A percentile compares a stretch with the other conserved stretches of the same genome.
phyloP scores from a whole-genome alignment of 2,113 vertebrate genomes.

The Cyprichromis sp. region DNA sequence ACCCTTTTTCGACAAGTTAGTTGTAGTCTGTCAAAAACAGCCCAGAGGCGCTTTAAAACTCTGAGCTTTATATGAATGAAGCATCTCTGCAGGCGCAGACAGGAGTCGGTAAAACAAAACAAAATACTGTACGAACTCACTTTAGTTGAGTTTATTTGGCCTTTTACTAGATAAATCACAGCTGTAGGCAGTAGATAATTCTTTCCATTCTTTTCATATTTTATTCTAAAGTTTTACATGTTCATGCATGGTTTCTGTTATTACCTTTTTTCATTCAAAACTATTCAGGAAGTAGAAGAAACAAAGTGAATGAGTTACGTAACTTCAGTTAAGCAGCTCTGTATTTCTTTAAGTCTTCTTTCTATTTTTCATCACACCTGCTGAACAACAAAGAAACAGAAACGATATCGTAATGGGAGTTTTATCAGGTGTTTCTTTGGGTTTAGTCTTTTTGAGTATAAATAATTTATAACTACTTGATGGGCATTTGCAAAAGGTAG shows the following conservation, averaged over 20 bases:
- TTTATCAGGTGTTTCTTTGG: background rate
- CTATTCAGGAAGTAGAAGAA: background rate
- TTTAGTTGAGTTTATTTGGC: background rate
- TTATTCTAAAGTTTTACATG: background rate
- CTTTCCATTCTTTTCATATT: background rate
- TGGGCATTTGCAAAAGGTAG: background rate
- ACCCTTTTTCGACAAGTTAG: background rate
- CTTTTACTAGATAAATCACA: background rate
- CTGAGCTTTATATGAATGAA: background rate
- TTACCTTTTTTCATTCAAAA: background rate
- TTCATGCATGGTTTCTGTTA: background rate
- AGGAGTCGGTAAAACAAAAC: background rate
- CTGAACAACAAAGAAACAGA: background rate
- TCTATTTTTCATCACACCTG: background rate
- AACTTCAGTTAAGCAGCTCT: background rate
- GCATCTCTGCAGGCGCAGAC: background rate
- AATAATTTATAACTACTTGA: background rate
- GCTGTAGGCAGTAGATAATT: background rate
- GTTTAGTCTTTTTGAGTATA: background rate
- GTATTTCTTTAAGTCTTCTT: background rate
- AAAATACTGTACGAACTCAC: background rate
- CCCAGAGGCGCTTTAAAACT: background rate
- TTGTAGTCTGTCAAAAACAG: background rate
- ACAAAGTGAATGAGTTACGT: background rate
- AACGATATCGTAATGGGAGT: background rate